Evolutionary conservation across 64 coral and sea anemone genomes (phyloP).

Genomic region (Stichodactyla helianthus): DNA sequence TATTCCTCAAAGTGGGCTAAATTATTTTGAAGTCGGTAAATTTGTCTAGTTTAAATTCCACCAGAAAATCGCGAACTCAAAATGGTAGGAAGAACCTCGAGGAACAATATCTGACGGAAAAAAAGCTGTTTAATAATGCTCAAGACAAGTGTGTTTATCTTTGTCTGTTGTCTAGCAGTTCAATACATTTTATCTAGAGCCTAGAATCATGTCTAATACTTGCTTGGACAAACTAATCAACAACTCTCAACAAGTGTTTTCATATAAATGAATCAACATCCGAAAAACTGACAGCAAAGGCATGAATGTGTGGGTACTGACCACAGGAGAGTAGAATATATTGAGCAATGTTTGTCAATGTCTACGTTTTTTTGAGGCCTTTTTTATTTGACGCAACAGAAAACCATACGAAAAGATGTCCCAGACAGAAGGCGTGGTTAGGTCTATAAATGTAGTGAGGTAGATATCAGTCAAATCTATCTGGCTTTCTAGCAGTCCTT

Average conservation of each 20-base stretch:
- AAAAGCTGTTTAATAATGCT: neutral
- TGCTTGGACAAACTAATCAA: neutral
- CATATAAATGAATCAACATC: neutral
- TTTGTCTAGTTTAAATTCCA: neutral
- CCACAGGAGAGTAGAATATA: neutral
- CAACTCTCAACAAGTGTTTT: neutral
- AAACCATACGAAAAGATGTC: neutral
- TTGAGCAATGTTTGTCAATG: neutral
- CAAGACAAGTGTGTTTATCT: neutral
- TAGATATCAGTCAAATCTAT: neutral
- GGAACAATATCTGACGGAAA: neutral
- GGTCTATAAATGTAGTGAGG: neutral
- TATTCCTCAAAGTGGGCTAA: neutral
- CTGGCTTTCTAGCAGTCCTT: neutral
- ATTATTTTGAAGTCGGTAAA: neutral
- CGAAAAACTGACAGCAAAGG: neutral
- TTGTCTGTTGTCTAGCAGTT: too few species aligned
- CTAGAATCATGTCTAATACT: too few species aligned
- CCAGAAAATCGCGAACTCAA: neutral
- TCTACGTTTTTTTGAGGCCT: neutral
- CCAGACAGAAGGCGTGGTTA: neutral
- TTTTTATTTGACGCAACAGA: neutral
- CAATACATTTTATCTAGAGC: too few species aligned
- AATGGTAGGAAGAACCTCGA: neutral
- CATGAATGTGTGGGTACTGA: neutral